Conservation (phyloP, 1,140 invertebrate species). For the Oedothorax gibbosus region DNA sequence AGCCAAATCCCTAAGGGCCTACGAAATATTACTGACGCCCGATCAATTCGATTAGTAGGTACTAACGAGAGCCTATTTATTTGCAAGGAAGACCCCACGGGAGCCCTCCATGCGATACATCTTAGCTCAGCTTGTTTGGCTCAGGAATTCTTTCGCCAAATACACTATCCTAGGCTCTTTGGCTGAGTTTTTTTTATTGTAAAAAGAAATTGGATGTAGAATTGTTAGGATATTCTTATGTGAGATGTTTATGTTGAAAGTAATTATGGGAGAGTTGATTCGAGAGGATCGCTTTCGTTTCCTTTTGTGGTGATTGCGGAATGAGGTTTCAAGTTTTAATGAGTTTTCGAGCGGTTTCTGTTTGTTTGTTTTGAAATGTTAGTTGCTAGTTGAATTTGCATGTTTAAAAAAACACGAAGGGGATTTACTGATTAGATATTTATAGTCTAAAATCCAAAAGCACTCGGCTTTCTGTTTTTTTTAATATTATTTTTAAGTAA, state of each 20-base stretch:
- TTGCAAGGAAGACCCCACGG: not conserved
- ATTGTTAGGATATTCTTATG: too few relatives aligned
- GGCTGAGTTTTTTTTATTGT: too few relatives aligned
- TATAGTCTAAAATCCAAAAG: too few relatives aligned
- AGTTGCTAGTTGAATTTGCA: too few relatives aligned
- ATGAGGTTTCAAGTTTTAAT: not conserved
- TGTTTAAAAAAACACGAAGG: too few relatives aligned
- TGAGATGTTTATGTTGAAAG: too few relatives aligned
- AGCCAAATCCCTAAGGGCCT: not conserved
- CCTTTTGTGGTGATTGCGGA: not conserved
- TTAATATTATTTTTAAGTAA: too few relatives aligned
- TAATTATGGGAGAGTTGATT: too few relatives aligned
- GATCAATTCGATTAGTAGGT: conserved; percentile 53
- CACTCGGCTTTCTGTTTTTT: too few relatives aligned
- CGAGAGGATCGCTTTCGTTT: not conserved
- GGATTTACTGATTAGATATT: too few relatives aligned
- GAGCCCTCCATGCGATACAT: conserved; percentile 13
- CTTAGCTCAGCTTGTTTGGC: conserved; percentile 33
- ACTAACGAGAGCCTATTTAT: conserved; percentile 52
- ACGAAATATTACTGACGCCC: conserved; percentile 44
- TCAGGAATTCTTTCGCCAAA: not conserved
- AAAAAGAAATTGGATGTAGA: too few relatives aligned
- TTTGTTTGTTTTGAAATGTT: too few relatives aligned
- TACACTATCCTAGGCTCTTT: not conserved
- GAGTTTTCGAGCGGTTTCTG: not conserved